These are phyloP conservation scores for Drosophila sp. DNA, from an alignment of 1,140 invertebrate genomes.

Conservation along the genomic window DNA sequence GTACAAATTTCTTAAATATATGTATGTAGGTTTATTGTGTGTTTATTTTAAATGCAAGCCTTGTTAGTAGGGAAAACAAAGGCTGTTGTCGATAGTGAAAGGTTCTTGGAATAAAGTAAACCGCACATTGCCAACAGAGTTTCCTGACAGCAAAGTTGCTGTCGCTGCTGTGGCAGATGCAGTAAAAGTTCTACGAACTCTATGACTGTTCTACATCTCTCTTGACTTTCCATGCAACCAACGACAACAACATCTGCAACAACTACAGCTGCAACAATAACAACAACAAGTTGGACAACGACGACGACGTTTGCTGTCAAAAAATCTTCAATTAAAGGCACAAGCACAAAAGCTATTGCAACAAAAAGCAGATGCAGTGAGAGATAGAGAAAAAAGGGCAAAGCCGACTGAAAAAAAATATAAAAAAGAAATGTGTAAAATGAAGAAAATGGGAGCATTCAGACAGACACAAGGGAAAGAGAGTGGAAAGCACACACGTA, in stretches of 20 bases:
- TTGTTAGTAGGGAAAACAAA: constrained; percentile 39
- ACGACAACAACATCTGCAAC: constrained; percentile 10
- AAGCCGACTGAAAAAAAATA: constrained; percentile 46
- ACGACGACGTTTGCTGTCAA: constrained; percentile 79
- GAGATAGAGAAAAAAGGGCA: constrained; percentile 38
- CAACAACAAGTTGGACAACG: constrained; percentile 1
- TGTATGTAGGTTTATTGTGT: constrained; percentile 13
- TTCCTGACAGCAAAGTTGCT: constrained; percentile 35
- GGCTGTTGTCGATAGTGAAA: constrained; percentile 66
- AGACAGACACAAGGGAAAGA: constrained; percentile 21
- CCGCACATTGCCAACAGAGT: constrained; percentile 15
- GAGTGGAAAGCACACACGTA: constrained; percentile 18
- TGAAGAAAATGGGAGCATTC: constrained; percentile 64
- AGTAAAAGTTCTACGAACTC: constrained; percentile 76
- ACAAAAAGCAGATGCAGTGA: constrained; percentile 33
- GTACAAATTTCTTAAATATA: constrained; percentile 14
- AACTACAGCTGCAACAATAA: constrained; percentile 16
- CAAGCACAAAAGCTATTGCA: constrained; percentile 77
- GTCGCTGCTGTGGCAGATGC: constrained; percentile 54
- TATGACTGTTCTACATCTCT: constrained; percentile 61
- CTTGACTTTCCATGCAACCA: constrained; percentile 69
- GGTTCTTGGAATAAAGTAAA: constrained; percentile 39
- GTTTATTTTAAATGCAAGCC: constrained; percentile 21
- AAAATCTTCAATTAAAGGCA: constrained; percentile 82
- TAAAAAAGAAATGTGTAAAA: constrained; percentile 39